phyloP scores from a whole-genome alignment of 1,140 invertebrate species.

The Aphis gossypii region DNA sequence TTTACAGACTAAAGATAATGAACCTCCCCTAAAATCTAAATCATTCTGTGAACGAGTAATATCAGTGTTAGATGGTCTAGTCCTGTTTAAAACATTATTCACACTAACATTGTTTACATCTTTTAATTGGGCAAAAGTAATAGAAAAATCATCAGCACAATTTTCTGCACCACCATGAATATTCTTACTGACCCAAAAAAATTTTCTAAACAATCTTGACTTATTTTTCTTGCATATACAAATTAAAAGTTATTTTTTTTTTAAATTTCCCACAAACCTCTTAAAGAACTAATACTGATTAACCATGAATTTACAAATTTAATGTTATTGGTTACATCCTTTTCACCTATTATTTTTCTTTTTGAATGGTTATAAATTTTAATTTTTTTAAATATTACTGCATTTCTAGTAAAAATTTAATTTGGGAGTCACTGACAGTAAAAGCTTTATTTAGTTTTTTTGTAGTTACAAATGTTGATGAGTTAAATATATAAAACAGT shows the following conservation, averaged over 20 bases:
- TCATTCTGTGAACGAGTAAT: background rate
- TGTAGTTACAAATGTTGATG: background rate
- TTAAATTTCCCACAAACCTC: background rate
- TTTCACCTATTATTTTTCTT: background rate
- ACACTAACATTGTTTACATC: background rate
- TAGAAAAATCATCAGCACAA: background rate
- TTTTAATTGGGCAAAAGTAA: background rate
- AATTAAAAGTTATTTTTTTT: background rate
- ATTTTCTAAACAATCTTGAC: background rate
- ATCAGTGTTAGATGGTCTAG: background rate
- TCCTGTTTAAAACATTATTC: background rate
- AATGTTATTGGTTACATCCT: background rate
- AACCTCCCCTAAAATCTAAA: background rate
- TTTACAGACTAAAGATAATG: background rate
- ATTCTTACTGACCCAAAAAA: background rate
- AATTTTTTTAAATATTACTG: background rate
- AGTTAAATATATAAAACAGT: background rate
- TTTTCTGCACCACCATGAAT: background rate
- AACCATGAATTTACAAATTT: constrained; percentile 9
- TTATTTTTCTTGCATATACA: background rate
- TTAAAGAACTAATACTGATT: background rate
- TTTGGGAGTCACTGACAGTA: background rate
- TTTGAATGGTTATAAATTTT: background rate
- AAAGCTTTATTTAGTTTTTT: background rate
- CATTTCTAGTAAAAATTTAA: background rate